Evolutionary conservation across 2,113 vertebrate species (phyloP), one percentile per base, ranked within the genome.

Genomic region (Pontoporia blainvillei): DNA sequence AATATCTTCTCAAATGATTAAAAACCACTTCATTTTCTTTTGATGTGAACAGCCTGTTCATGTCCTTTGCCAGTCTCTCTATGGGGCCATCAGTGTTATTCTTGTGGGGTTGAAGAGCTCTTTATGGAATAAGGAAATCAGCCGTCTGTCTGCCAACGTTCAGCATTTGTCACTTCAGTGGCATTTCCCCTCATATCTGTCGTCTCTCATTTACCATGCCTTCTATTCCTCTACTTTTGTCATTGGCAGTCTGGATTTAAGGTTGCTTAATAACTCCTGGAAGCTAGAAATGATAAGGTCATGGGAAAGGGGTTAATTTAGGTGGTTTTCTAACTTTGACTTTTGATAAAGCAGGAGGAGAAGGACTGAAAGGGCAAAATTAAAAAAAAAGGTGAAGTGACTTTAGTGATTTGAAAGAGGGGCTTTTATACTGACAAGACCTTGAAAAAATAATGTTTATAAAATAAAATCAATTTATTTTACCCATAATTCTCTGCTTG

Each of bases 361-460:
- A 84, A 87, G 94, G 57, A 73, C 52, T 91, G 72, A 96, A 87
- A 85, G 67, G 83, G 54, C 75, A 96, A 90, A 96, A 92, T 92
- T 96, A 79, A 94, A 96, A 96, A 96, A 91, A 91, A 92, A 41
- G 57, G 78, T 83, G 59, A 95, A 86, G 84, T 84, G 62, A 93
- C 82, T 76, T 87, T 27, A 64, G 81, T 92, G 69, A 94, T 86
- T 96, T 85, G 93, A 90, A 97, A 90, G 41, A 83, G 34, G 67
- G 75, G 66, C 17, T 91, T 91, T 96, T 85, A 93, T 81, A 82
- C 49, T 73, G 69, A 90, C 75, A 88, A 95, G 96, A 96, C 92
- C 90, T 97, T 96, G 92, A 66, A 76, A 91, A 97, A 97, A 94
- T 87, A 92, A 84, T 95, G 72, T 97, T 98, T 97, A 72, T 96